A percentile compares a stretch with the other conserved stretches of the same genome.
Evolutionary conservation across 2,113 vertebrate genomes (phyloP).

Genomic region (Boleophthalmus pectinirostris): DNA sequence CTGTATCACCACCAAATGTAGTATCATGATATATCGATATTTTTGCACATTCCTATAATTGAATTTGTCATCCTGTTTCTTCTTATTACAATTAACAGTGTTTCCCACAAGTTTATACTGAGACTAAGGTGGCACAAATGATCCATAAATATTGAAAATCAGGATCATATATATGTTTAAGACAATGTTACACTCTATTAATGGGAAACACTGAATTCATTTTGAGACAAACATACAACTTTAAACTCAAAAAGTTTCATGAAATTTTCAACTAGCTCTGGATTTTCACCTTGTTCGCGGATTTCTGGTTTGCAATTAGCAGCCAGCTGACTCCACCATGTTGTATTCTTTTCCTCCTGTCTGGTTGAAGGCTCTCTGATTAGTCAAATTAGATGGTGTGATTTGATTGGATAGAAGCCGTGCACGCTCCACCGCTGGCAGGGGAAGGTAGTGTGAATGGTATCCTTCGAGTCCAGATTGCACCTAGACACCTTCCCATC

Average conservation of each 20-base stretch:
- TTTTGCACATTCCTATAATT: too few species aligned
- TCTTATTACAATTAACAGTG: too few species aligned
- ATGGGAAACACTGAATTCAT: too few species aligned
- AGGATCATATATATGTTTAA: too few species aligned
- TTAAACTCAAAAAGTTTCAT: neutral
- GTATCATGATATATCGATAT: too few species aligned
- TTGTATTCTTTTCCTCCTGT: conserved; percentile 23
- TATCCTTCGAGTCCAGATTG: conserved; percentile 23
- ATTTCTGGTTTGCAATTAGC: conserved; percentile 24
- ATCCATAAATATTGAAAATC: too few species aligned
- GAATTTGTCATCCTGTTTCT: too few species aligned
- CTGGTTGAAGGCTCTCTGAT: conserved; percentile 46
- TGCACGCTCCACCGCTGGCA: conserved; percentile 28
- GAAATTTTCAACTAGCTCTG: neutral
- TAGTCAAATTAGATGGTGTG: conserved; percentile 46
- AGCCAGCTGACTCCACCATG: conserved; percentile 16
- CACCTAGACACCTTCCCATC: conserved; percentile 20
- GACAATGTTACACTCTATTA: too few species aligned
- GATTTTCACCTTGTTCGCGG: neutral
- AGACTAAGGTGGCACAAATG: too few species aligned
- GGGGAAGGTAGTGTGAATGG: conserved; percentile 23
- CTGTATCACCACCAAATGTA: too few species aligned
- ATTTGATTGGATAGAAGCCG: conserved; percentile 53
- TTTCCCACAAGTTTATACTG: too few species aligned
- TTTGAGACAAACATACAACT: too few species aligned